Evolutionary conservation across 2,888 invertebrate species (phyloP).

Genomic region (Parochlus steinenii): DNA sequence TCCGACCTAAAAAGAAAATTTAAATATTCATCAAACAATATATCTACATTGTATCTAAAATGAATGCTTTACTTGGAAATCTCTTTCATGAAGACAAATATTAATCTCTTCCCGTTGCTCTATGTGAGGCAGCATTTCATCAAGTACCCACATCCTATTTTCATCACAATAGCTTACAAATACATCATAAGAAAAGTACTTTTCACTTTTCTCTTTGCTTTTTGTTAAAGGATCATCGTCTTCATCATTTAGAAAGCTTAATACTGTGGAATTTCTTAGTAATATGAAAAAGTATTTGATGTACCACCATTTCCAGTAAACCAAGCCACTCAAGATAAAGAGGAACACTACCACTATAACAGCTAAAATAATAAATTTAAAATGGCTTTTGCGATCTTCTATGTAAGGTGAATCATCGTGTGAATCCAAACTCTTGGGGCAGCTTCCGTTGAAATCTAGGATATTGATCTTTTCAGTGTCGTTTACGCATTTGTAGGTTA

Average conservation of each 20-base stretch:
- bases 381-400: too few species aligned
- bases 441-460: conserved; percentile 1
- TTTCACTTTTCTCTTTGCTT: conserved; percentile 20
- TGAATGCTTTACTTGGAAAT: conserved; percentile 38
- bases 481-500: background rate
- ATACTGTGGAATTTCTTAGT: conserved; percentile 37
- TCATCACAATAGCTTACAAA: conserved; percentile 52
- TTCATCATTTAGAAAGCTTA: conserved; percentile 37
- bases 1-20: conserved; percentile 35
- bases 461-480: conserved; percentile 8
- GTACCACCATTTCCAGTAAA: conserved; percentile 36
- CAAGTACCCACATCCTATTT: conserved; percentile 45
- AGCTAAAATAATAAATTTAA: too few species aligned
- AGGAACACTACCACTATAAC: conserved; percentile 16
- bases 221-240: conserved; percentile 15
- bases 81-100: conserved; percentile 52
- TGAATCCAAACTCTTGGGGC: too few species aligned
- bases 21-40: conserved; percentile 2
- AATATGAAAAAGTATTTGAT: conserved; percentile 40
- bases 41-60: background rate
- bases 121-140: conserved; percentile 42
- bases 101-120: conserved; percentile 39
- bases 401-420: too few species aligned
- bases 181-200: conserved; percentile 38
- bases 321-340: conserved; percentile 18